Base-by-base conservation (phyloP, 2,888 invertebrate genomes). In the Andrena dorsata region DNA sequence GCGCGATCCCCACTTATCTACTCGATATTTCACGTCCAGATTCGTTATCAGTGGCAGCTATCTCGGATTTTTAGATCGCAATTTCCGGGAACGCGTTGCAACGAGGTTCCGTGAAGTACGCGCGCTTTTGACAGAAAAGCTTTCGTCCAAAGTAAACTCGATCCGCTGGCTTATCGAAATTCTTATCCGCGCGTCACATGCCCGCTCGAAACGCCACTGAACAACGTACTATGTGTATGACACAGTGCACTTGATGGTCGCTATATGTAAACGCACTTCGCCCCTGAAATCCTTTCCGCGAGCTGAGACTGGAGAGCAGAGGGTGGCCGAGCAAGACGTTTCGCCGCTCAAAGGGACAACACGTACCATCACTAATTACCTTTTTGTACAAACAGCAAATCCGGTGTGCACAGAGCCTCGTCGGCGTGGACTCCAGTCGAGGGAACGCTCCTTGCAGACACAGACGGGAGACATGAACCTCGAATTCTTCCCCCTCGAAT, bases 291-390 rank as follows among this genome's bases (percentile, higher is more conserved):
- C 51, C 20, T 41, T 41, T 13, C 13, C 3, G 41, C 13, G 41
- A 41, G 41, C 13, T 41, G 3, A 41, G 41, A 13, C 23, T 32
- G 3, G 66, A 16, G 3, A 30, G 6, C 10, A 0, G 5, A 20
- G 10, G 26, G 10, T 35, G 8, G 13, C 1, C 5, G 0, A 0
- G 4, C 10, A 3, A 28, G 32, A 20, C 7, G 3, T 35, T 3
- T 2, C 35, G 30, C 13, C 35, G 23, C 20, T 5, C 10, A 0
- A 26, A 56, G 47, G 53, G 26, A 2, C 32, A 32, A 20, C 53
- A 53, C n/a, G 56, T 53, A 60, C 41, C 56, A 49, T 16, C 26
- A 10, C 13, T 71, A 73, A 68, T 80, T 82, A 82, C 82, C 80
- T 82, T 71, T 47, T 66, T 5, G 8, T 56, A 41, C 30, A 56